Percentiles rank a stretch among this genome's conserved stretches.
Evolutionary conservation across 1,140 invertebrate genomes (phyloP).

Genomic region (Anadara kagoshimensis): DNA sequence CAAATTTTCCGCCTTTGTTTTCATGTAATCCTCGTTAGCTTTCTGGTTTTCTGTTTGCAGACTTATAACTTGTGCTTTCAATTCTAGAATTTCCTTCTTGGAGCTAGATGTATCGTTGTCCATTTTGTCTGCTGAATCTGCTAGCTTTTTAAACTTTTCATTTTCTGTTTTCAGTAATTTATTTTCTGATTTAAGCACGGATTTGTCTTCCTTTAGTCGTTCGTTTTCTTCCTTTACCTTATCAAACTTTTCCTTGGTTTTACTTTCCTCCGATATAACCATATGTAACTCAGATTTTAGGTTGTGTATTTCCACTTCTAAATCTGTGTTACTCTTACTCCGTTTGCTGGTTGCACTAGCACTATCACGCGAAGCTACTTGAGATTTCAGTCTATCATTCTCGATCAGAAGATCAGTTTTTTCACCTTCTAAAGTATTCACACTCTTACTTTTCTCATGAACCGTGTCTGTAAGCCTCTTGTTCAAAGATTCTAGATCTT

Average conservation of each 20-base stretch:
- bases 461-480: slow-evolving; percentile 9
- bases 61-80: slow-evolving; percentile 48
- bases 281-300: not conserved
- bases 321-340: not conserved
- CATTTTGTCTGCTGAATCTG: not conserved
- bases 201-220: slow-evolving; percentile 3
- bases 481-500: slow-evolving; percentile 27
- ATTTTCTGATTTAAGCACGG: slow-evolving; percentile 14
- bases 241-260: not conserved
- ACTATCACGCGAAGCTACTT: not conserved
- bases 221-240: not conserved
- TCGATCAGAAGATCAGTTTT: slow-evolving; percentile 9
- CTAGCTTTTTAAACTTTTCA: slow-evolving; percentile 8
- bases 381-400: slow-evolving; percentile 11
- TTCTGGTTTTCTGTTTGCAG: slow-evolving; percentile 51
- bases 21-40: slow-evolving; percentile 48
- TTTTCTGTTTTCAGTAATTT: slow-evolving; percentile 10
- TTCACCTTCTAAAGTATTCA: slow-evolving; percentile 10
- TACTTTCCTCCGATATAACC: not conserved
- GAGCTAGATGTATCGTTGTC: not conserved
- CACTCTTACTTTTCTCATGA: slow-evolving; percentile 3
- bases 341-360: not conserved
- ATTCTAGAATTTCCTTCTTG: slow-evolving; percentile 34
- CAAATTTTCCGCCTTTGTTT: slow-evolving; percentile 42
- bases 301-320: slow-evolving; percentile 2